phyloP scores from a whole-genome alignment of 1,140 invertebrate genomes.

The Drosophila seguyi region DNA sequence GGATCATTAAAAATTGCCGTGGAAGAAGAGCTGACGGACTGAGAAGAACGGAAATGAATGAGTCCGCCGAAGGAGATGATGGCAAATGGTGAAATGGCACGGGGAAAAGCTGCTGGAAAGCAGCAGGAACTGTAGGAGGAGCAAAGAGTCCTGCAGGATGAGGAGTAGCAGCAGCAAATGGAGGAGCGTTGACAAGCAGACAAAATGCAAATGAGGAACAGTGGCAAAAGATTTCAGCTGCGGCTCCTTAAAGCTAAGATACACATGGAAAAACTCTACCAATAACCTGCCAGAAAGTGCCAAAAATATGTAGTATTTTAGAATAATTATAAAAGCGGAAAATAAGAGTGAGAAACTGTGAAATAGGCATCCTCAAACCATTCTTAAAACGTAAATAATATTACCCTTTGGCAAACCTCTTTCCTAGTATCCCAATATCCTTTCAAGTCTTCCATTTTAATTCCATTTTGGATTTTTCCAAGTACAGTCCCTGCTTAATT shows the following conservation, averaged over 20 bases:
- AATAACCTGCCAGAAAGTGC: accelerated
- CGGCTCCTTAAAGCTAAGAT: slow-evolving; percentile 8
- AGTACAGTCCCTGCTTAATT: slow-evolving; percentile 57
- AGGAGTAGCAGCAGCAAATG: slow-evolving; percentile 14
- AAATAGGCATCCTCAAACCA: neutral
- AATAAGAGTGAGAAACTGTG: neutral
- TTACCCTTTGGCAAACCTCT: too few relatives aligned
- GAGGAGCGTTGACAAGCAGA: slow-evolving; percentile 44
- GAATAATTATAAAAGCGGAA: neutral
- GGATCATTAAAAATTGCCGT: slow-evolving; percentile 80
- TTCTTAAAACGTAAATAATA: neutral
- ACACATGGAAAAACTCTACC: slow-evolving; percentile 12
- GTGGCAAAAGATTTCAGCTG: slow-evolving; percentile 38
- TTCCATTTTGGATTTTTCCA: slow-evolving; percentile 2
- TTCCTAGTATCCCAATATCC: too few relatives aligned
- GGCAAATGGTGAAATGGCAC: slow-evolving; percentile 1
- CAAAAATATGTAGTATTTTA: too few relatives aligned
- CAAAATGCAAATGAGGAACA: slow-evolving; percentile 79
- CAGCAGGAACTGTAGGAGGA: neutral
- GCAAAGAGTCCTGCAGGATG: neutral
- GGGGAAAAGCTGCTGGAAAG: slow-evolving; percentile 26
- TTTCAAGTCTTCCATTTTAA: neutral
- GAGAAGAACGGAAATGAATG: slow-evolving; percentile 60
- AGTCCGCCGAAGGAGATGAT: slow-evolving; percentile 26
- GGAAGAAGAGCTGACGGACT: slow-evolving; percentile 26